Evolutionary conservation across 2,113 vertebrate species (phyloP).

Genomic region (Alouatta palliata): DNA sequence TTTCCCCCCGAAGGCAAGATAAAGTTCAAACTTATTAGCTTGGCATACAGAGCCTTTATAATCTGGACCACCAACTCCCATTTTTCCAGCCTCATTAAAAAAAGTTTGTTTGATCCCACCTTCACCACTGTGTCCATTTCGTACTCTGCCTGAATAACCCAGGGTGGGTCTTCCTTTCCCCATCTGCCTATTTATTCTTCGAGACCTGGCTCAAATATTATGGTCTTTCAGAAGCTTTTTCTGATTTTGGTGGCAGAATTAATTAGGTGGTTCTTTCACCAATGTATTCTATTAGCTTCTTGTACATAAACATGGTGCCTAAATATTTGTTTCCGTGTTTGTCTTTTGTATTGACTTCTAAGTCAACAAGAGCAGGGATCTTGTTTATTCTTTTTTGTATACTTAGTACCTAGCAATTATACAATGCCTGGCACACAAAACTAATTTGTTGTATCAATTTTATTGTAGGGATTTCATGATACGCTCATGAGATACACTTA

Average conservation of each 20-base stretch:
- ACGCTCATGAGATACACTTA: background rate
- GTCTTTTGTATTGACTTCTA: slow-evolving; percentile 20
- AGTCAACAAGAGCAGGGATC: background rate
- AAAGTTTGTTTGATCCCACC: background rate
- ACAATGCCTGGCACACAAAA: background rate
- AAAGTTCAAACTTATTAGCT: background rate
- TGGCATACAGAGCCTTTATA: background rate
- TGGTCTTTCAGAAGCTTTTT: slow-evolving; percentile 19
- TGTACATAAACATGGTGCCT: background rate
- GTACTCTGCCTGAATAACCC: background rate
- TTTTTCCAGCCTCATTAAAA: background rate
- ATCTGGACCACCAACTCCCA: background rate
- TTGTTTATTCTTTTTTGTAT: slow-evolving; percentile 26
- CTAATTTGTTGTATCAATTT: slow-evolving; percentile 36
- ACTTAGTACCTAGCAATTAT: slow-evolving; percentile 35
- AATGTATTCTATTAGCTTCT: background rate
- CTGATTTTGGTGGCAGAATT: background rate
- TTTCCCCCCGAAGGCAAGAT: background rate
- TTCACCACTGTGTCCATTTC: background rate
- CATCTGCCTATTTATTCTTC: slow-evolving; percentile 10
- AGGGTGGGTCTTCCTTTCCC: background rate
- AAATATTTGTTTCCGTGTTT: slow-evolving; percentile 35
- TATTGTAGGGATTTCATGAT: background rate
- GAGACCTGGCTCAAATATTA: slow-evolving; percentile 4
- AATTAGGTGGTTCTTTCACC: background rate